Conservation (phyloP, 2,113 vertebrate species). For the Brachirus orientalis region DNA sequence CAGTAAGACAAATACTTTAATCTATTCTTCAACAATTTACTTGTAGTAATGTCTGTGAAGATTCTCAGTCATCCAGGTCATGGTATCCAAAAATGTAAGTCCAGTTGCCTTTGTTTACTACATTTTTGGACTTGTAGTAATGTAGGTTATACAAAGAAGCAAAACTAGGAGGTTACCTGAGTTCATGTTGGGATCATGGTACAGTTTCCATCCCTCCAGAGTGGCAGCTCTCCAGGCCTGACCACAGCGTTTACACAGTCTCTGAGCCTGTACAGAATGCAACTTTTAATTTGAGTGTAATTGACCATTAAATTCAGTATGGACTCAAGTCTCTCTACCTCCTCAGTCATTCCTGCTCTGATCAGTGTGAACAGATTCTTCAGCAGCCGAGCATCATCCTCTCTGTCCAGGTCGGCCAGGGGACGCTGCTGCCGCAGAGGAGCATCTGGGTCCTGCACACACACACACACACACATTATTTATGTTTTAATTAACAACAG, state of each 20-base stretch:
- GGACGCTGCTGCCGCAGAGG: slow-evolving; percentile 94
- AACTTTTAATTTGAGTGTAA: neutral
- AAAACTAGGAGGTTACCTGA: slow-evolving; percentile 80
- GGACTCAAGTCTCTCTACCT: slow-evolving; percentile 85
- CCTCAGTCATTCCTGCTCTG: slow-evolving; percentile 95
- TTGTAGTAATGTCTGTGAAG: no score
- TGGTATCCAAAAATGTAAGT: no score
- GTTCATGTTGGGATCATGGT: slow-evolving; percentile 93
- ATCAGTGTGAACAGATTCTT: slow-evolving; percentile 95
- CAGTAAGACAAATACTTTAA: no score
- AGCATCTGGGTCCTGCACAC: slow-evolving; percentile 92
- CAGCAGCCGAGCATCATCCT: slow-evolving; percentile 91
- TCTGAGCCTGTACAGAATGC: slow-evolving; percentile 85
- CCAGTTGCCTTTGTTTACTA: no score
- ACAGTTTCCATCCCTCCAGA: slow-evolving; percentile 97
- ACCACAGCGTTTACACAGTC: slow-evolving; percentile 95
- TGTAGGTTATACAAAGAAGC: no score
- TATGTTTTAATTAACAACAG: neutral
- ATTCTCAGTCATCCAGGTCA: no score
- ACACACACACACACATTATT: neutral
- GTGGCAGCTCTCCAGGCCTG: slow-evolving; percentile 98
- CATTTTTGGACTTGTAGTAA: no score
- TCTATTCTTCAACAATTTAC: no score
- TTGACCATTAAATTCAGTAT: neutral
- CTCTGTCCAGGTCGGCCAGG: slow-evolving; percentile 93